Percentiles rank a stretch among this genome's conserved stretches.
phyloP scores from a whole-genome alignment of 2,113 vertebrate genomes.

The Gobio gobio region DNA sequence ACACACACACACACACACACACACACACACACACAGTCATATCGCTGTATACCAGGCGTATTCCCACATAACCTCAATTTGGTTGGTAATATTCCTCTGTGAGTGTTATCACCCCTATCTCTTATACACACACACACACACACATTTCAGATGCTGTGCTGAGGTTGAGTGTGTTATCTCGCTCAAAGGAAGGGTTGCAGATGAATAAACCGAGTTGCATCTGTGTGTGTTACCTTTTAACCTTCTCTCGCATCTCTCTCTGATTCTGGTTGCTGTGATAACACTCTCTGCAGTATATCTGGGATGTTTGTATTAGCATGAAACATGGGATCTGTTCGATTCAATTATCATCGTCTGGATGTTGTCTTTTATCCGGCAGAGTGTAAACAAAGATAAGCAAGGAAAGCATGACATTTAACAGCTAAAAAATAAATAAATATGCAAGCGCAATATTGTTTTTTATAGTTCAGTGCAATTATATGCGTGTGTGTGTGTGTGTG shows the following conservation, averaged over 20 bases:
- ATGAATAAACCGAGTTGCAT: conserved; percentile 35
- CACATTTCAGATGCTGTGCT: conserved; percentile 15
- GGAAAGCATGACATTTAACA: conserved; percentile 37
- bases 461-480: neutral
- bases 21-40: neutral
- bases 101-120: conserved; percentile 47
- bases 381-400: conserved; percentile 43
- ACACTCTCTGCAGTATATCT: conserved; percentile 34
- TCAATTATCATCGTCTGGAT: conserved; percentile 40
- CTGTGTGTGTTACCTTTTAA: conserved; percentile 24
- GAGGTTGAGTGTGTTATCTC: conserved; percentile 42
- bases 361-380: conserved; percentile 42
- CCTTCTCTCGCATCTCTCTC: conserved; percentile 28
- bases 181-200: conserved; percentile 36
- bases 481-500: neutral
- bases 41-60: conserved; percentile 28
- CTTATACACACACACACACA: conserved; percentile 29
- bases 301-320: conserved; percentile 40
- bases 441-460: neutral
- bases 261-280: conserved; percentile 36
- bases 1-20: too few relatives aligned
- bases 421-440: neutral
- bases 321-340: conserved; percentile 38
- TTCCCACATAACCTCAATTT: conserved; percentile 48
- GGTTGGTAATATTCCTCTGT: conserved; percentile 39